phyloP scores from a whole-genome alignment of 2,888 invertebrate genomes.

The Rhogogaster chlorosoma region DNA sequence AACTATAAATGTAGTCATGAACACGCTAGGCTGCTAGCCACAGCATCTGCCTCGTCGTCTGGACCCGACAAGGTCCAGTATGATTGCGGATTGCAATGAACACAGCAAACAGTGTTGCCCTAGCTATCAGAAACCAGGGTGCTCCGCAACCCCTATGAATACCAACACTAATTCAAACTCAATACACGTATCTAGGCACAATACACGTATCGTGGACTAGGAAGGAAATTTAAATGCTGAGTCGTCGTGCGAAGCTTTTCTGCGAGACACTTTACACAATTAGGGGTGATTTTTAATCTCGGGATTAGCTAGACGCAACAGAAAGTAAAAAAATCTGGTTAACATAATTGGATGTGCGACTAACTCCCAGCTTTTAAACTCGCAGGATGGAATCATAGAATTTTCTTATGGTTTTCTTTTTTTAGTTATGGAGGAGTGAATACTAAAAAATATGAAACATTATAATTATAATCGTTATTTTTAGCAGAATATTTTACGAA shows the following conservation, averaged over 20 bases:
- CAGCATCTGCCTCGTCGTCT: conserved; percentile 32
- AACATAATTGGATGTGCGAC: no score
- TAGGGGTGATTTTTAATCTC: neutral
- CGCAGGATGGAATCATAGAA: neutral
- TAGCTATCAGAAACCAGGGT: conserved; percentile 23
- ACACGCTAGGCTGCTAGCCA: neutral
- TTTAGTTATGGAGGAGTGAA: neutral
- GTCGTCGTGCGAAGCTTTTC: neutral
- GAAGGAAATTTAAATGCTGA: neutral
- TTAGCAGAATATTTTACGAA: neutral
- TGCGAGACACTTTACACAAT: neutral
- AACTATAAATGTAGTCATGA: neutral
- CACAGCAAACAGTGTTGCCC: conserved; percentile 6
- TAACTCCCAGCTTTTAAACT: neutral
- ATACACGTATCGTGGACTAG: neutral
- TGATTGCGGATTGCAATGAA: conserved; percentile 22
- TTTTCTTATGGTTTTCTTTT: neutral
- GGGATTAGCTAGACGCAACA: neutral
- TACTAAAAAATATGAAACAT: neutral
- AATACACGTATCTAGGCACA: neutral
- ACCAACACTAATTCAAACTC: neutral
- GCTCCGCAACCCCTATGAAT: conserved; percentile 12
- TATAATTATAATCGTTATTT: neutral
- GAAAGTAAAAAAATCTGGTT: neutral
- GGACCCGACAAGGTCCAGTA: conserved; percentile 6